A percentile compares a stretch with the other conserved stretches of the same genome.
Conservation (phyloP, 2,113 vertebrate species). For the Anguilla rostrata region DNA sequence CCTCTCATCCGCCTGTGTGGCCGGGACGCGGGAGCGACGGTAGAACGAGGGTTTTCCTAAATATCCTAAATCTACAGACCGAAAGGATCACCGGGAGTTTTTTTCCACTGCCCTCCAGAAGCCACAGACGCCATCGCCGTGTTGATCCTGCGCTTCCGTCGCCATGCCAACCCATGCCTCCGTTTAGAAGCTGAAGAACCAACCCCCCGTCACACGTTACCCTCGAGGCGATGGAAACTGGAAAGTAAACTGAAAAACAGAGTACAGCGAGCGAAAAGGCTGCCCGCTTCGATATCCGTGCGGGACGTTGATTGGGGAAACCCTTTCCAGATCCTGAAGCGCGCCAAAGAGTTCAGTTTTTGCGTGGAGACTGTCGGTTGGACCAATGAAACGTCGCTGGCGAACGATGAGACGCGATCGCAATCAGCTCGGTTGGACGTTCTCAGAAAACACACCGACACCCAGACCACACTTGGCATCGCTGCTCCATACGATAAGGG, state of each 20-base stretch:
- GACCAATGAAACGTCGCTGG: background rate
- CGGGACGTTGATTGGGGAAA: conserved; percentile 4
- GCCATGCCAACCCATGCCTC: background rate
- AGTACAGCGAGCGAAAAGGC: background rate
- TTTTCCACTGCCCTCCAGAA: background rate
- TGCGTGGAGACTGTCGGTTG: background rate
- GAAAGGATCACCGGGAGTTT: background rate
- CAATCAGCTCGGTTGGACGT: conserved; percentile 23
- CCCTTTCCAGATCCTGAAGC: background rate
- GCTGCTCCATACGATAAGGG: conserved; percentile 21
- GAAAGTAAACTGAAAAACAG: background rate
- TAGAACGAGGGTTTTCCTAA: background rate
- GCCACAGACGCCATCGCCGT: background rate
- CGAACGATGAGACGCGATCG: conserved; percentile 19
- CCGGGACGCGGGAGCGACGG: background rate
- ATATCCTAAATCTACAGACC: background rate
- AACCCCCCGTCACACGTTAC: background rate
- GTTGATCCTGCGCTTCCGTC: background rate
- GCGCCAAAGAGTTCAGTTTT: background rate
- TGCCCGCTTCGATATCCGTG: background rate
- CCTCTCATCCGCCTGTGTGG: background rate
- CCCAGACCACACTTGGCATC: conserved; percentile 5
- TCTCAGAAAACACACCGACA: background rate
- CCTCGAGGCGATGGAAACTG: background rate
- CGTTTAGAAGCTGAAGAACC: background rate